Evolutionary conservation across 53 echinoderm and acorn worm species (phyloP).

Genomic region (Holothuria scabra): DNA sequence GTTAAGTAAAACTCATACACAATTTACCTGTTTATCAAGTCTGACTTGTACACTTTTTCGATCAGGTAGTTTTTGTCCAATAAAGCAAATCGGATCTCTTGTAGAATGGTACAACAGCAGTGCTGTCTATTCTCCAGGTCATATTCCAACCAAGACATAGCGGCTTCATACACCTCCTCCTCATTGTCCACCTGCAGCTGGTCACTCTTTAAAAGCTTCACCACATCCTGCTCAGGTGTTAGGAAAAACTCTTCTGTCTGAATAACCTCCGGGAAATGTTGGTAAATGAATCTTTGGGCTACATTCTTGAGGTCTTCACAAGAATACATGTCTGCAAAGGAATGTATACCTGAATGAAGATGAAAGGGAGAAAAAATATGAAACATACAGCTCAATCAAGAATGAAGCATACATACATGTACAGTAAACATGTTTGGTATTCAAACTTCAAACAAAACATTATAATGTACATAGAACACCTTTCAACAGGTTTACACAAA

Average conservation of each 20-base stretch:
- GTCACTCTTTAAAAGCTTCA: conserved; percentile 84
- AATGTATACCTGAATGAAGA: conserved; percentile 80
- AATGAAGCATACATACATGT: too few species aligned
- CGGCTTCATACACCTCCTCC: conserved; percentile 96
- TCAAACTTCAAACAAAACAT: too few species aligned
- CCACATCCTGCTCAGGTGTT: conserved; percentile 89
- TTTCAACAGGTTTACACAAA: too few species aligned
- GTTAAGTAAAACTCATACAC: neutral
- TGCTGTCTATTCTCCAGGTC: conserved; percentile 84
- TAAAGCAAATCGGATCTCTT: conserved; percentile 89
- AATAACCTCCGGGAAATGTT: conserved; percentile 97
- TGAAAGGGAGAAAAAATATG: neutral
- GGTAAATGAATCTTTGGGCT: conserved; percentile 95
- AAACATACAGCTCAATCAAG: too few species aligned
- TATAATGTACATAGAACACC: too few species aligned
- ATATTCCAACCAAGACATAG: conserved; percentile 88
- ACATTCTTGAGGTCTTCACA: conserved; percentile 90
- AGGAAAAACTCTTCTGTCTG: conserved; percentile 95
- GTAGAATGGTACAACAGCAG: conserved; percentile 84
- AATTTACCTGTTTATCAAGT: conserved; percentile 68
- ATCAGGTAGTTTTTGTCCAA: conserved; percentile 91
- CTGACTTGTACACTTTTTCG: conserved; percentile 83
- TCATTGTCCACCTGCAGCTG: conserved; percentile 93
- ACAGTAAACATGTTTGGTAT: too few species aligned
- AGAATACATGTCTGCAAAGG: conserved; percentile 99